Base-by-base conservation (phyloP, 2,113 vertebrate genomes). In the Pedetes capensis region DNA sequence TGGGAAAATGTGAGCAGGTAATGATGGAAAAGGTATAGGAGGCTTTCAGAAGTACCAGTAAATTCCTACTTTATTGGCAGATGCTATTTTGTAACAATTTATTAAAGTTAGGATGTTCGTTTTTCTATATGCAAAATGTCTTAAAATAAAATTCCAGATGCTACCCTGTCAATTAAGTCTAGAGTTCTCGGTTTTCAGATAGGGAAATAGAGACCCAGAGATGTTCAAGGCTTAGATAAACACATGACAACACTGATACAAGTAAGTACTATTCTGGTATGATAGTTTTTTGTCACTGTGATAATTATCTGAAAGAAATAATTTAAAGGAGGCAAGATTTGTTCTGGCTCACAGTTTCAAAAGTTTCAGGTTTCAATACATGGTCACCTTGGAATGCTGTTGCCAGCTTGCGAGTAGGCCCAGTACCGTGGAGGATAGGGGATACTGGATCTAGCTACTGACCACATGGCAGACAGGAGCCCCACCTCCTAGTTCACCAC, bases 41-140 rank as follows among this genome's bases (percentile, higher is more conserved):
- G 20, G 11, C 1, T 1, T 27, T n/a, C 25, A 8, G 4, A 9
- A 6, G 14, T 51, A 9, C 17, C 69, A 11, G 5, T 11, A 23
- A 71, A 37, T 37, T 34, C 66, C 37, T 11, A 32, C n/a, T 71
- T 51, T 81, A 22, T 22, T 44, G 37, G 42, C 32, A 74, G 22
- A 59, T 47, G 2, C 27, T 44, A 47, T 29, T 72, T 17, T 82
- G 8, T 42, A 83, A 82, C 47, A 29, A 72, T 61, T 71, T n/a
- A 81, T 16, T 2, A 1, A 59, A 57, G 34, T 49, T 61, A 59
- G 22, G 9, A 37, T 17, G 1, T 63, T 13, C n/a, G 39, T 42
- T 72, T 87, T 37, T 72, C 39, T 47, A 23, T 61, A 81, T 29
- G 34, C 17, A 32, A 91, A 68, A 32, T 16, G 18, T n/a, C 59